Percentiles rank a stretch among this genome's conserved stretches.
phyloP scores from a whole-genome alignment of 2,888 invertebrate genomes.

The Drosophila peninsularis region DNA sequence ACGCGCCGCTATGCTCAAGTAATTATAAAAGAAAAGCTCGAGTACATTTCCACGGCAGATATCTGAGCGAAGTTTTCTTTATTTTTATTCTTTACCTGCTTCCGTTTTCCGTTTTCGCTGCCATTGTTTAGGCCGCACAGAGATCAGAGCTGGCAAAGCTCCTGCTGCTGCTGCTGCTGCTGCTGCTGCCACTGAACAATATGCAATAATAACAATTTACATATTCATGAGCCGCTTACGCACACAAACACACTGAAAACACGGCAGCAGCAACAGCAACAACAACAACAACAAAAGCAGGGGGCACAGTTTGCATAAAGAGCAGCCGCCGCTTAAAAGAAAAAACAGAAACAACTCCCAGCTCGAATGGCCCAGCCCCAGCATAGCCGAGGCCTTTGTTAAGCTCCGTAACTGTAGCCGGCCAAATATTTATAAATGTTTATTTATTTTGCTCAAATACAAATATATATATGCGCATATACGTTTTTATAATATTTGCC shows the following conservation, averaged over 20 bases:
- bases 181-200: constrained; percentile 67
- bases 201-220: constrained; percentile 80
- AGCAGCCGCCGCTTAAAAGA: constrained; percentile 67
- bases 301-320: constrained; percentile 71
- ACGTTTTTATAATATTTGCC: constrained; percentile 71
- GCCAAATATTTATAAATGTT: constrained; percentile 74
- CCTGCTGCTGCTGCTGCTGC: constrained; percentile 20
- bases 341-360: constrained; percentile 48
- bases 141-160: constrained; percentile 21
- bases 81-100: constrained; percentile 42
- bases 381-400: constrained; percentile 59
- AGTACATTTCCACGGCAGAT: constrained; percentile 25
- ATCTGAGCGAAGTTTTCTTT: constrained; percentile 29
- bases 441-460: constrained; percentile 71
- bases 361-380: constrained; percentile 1
- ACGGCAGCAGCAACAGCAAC: constrained; percentile 20
- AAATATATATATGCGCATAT: constrained; percentile 39
- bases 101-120: constrained; percentile 29
- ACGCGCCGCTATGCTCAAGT: constrained; percentile 23
- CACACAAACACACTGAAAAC: constrained; percentile 59
- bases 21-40: constrained; percentile 29
- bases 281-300: constrained; percentile 18
- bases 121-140: constrained; percentile 38
- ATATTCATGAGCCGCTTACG: constrained; percentile 75
- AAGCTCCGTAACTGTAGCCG: constrained; percentile 67